Evolutionary conservation across 2,888 invertebrate species (phyloP), one percentile per base, ranked within the genome.

Genomic region (Periphyllus acericola): DNA sequence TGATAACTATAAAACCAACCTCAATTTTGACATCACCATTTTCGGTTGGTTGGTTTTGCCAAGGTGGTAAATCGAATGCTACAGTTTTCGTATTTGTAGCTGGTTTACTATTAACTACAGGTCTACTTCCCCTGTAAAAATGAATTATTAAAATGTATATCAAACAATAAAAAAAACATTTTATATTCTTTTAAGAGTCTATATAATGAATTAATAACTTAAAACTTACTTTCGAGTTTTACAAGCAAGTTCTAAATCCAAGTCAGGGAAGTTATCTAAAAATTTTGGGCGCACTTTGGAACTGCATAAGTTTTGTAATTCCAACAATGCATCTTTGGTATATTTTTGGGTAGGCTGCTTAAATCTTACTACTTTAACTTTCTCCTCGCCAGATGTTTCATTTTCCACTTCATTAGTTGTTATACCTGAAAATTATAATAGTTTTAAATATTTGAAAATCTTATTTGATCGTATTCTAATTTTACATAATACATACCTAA

Each of bases 201-300:
- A 29, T 25, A 34, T 19, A 34, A 19, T 74, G 11, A 72, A 32
- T 19, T 1, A 82, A 74, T 36, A 40, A 29, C 17, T 66, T 5
- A 25, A 66, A 83, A 79, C 74, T 74, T 75, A 87, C 87, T 87
- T 87, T 66, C 80, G 36, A 74, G 40, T 74, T 87, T 87, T 87
- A 68, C 76, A 32, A 21, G 74, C 55, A 75, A 72, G 79, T 87
- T 87, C 87, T 87, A 87, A n/a, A 87, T 87, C 87, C 34, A 87
- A 81, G 19, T 75, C 80, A 32, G 87, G 87, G n/a, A 87, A 87
- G 11, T 81, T 81, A 74, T 87, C 87, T 81, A 87, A 81, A 87
- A 87, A 87, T 81, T 87, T 87, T 74, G 87, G 87, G 29, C 87
- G 87, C 60, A 87, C n/a, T 72, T 87, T 87, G n/a, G 87, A 87